Base-by-base conservation (phyloP, 1,140 invertebrate species). In the Cydia pomonella region DNA sequence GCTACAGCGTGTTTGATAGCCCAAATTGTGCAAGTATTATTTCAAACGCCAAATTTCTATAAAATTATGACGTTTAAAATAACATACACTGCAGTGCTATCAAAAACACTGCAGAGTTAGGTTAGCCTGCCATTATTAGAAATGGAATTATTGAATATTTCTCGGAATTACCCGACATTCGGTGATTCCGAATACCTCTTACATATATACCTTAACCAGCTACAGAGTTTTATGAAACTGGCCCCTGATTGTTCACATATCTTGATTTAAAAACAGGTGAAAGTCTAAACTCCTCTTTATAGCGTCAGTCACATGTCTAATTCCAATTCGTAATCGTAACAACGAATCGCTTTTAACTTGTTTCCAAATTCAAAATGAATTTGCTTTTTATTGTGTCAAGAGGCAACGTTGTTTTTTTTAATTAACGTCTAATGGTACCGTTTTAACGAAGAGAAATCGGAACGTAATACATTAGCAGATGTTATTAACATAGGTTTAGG, bases 321-420 rank as follows among this genome's bases (percentile, higher is more conserved):
- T 88, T 90, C 88, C 81, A 80, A 89, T 89, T 84, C 84, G 82
- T 85, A 87, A 89, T 89, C 80, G 83, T 79, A 85, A 90, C 88
- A 90, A 86, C 83, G 84, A 83, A 87, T 87, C 81, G 87, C 87
- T 90, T 85, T 89, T 89, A 85, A 84, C 80, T 76, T 84, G 80
- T 80, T 88, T 85, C 79, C 74, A 85, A 85, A 82, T 82, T 80
- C 74, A 73, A 75, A 81, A 83, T 82, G 76, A 80, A 84, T 85
- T 85, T 84, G 78, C 83, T 81, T 85, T 84, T 87, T 79, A 77
- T 75, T 79, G 80, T 72, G 71, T 72, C 25, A 29, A 33, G 5
- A 2, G 12, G 13, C 16, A 66, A 27, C 25, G 63, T 66, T 23
- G 6, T 63, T 63, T 25, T 66, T 66, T 66, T 63, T 13, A 66